Conservation (phyloP, 2,888 invertebrate genomes). For the Chrysolina americana region DNA sequence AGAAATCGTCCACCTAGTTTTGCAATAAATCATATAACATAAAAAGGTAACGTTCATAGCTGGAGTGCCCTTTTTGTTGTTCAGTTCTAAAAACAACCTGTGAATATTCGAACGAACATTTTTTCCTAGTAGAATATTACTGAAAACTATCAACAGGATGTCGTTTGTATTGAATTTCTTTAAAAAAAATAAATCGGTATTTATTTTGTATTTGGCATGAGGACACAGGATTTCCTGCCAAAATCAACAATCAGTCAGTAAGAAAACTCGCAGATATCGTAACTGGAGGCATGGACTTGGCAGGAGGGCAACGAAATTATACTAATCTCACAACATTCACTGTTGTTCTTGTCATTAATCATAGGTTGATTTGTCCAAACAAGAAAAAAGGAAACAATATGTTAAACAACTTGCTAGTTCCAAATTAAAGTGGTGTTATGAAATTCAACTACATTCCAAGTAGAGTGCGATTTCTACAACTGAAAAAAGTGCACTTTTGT, state of each 20-base stretch:
- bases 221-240: slow-evolving; percentile 17
- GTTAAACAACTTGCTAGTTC: too few species aligned
- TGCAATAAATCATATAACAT: too few species aligned
- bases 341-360: background rate
- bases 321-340: background rate
- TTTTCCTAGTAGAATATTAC: background rate
- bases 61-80: too few species aligned
- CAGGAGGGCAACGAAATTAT: background rate
- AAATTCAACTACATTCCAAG: too few species aligned
- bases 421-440: too few species aligned
- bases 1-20: too few species aligned
- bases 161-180: background rate
- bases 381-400: too few species aligned
- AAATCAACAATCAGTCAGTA: slow-evolving; percentile 23
- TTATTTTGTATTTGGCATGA: slow-evolving; percentile 21
- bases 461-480: too few species aligned
- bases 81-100: too few species aligned
- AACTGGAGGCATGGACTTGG: slow-evolving; percentile 3
- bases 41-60: too few species aligned
- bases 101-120: background rate
- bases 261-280: background rate
- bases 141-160: too few species aligned
- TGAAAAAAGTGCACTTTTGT: too few species aligned
- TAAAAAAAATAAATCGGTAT: slow-evolving; percentile 4
- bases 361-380: background rate